Base-by-base conservation (phyloP, 2,797 vertebrate species). In the Hydrocynus forskahlii region DNA sequence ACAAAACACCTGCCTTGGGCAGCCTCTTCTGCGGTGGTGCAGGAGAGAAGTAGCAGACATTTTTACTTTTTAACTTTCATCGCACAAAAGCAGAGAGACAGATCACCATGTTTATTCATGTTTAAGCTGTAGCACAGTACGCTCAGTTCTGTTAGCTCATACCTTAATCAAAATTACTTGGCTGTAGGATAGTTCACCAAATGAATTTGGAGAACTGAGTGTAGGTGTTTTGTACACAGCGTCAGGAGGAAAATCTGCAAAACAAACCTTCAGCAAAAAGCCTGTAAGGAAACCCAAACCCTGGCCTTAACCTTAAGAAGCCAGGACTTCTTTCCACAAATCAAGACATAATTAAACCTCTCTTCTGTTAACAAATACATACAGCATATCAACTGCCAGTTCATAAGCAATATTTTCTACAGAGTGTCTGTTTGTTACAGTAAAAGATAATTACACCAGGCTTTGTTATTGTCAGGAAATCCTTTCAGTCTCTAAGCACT, bases 121-220 rank as follows among this genome's bases (percentile, higher is more conserved):
- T 48, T 75, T 35, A 45, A 81, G 64, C 64, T 13, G 63, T 35
- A 62, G 40, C 10, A 29, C 19, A 76, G 64, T 19, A 23, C 23
- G 55, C 64, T 25, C 17, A 17, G 9, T 21, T 38, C 5, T 68
- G 57, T 48, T 73, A 60, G 12, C 38, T 75, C 35, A 25, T 12
- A 48, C 16, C 23, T 16, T 75, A 75, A 80, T 80, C 59, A 68
- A 75, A 60, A 23, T 1, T 8, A 52, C 70, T 29, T 13, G 45
- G 35, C 48, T 5, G 13, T 29, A 80, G 60, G 17, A 74, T 80
- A 38, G 10, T 21, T 19, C 29, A 6, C 54, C 69, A 73, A 73
- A 80, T 66, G 60, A 19, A 60, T 43, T 73, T 25, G 9, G 19
- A 55, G 21, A 38, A 66, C 25, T 55, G 10, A n/a, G 63, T 17